Conservation (phyloP, 2,113 vertebrate genomes). For the Actinemys pallida region DNA sequence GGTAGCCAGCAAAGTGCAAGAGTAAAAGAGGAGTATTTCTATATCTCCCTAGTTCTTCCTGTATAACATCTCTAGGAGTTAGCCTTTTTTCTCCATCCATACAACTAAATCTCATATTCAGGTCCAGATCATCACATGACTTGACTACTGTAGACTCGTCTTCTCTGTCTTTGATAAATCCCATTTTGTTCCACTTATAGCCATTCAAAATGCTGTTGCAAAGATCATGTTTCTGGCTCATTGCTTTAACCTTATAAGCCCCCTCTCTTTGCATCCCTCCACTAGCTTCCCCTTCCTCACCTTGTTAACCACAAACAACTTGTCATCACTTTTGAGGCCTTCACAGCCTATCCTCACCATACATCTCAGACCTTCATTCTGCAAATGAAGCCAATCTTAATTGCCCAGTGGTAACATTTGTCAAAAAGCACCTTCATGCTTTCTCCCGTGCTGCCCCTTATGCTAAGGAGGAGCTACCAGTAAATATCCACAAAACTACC, state of each 20-base stretch:
- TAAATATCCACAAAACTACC: background rate
- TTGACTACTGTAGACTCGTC: background rate
- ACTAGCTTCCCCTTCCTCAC: background rate
- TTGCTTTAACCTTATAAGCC: background rate
- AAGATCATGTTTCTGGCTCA: background rate
- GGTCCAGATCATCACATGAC: too few species aligned
- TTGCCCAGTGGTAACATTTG: background rate
- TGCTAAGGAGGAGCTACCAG: background rate
- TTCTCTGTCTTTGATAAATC: background rate
- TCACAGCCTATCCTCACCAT: rapidly evolving
- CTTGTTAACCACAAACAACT: background rate
- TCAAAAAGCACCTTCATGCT: background rate
- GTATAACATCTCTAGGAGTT: background rate
- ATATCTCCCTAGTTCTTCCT: background rate
- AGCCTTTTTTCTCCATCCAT: background rate
- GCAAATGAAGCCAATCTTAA: background rate
- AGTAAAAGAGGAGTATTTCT: background rate
- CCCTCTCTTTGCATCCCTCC: background rate
- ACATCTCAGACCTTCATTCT: background rate
- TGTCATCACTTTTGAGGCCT: background rate
- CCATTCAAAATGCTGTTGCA: background rate
- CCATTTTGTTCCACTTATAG: background rate
- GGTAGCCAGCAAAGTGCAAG: background rate
- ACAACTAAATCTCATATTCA: background rate
- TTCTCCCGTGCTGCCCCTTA: background rate